phyloP scores from a whole-genome alignment of 2,113 vertebrate genomes.

The Labeo rohita region DNA sequence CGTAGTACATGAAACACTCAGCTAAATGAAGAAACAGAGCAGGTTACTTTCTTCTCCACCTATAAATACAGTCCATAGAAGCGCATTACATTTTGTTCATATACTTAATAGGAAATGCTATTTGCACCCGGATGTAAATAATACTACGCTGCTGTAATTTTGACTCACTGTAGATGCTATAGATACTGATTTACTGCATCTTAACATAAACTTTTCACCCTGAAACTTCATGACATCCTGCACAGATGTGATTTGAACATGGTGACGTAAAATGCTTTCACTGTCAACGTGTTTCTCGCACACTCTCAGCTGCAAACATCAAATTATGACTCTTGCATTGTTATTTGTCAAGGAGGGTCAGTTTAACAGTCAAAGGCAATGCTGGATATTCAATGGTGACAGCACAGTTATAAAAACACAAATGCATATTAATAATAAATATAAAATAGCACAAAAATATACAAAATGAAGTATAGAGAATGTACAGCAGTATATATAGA shows the following conservation, averaged over 20 bases:
- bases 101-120: background rate
- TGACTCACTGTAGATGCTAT: background rate
- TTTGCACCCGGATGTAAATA: background rate
- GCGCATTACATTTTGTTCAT: background rate
- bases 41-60: background rate
- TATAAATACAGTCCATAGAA: background rate
- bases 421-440: background rate
- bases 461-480: background rate
- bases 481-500: background rate
- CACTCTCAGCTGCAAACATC: background rate
- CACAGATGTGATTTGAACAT: background rate
- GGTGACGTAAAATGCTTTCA: background rate
- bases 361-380: constrained; percentile 1
- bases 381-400: background rate
- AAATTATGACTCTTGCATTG: background rate
- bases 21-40: background rate
- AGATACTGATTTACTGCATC: background rate
- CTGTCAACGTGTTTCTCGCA: constrained; percentile 5
- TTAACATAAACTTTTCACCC: background rate
- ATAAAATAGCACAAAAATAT: background rate
- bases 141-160: background rate
- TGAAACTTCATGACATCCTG: background rate
- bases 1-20: background rate
- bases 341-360: constrained; percentile 14
- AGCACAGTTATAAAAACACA: background rate